Evolutionary conservation across 2,113 vertebrate genomes (phyloP).

Genomic region (Crotophaga sulcirostris): DNA sequence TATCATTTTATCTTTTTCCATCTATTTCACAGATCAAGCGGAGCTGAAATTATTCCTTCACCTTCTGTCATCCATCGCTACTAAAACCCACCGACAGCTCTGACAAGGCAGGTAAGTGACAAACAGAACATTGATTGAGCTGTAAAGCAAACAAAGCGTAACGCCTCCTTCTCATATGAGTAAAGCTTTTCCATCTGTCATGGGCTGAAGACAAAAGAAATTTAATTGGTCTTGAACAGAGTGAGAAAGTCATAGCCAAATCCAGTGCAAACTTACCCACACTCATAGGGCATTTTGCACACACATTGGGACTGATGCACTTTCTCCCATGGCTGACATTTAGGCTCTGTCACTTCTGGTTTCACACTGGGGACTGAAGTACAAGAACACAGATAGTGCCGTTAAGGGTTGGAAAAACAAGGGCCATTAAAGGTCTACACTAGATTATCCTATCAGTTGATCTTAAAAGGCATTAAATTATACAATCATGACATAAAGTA

Average conservation of each 20-base stretch:
- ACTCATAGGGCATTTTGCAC: constrained; percentile 88
- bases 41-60: neutral
- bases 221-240: constrained; percentile 1
- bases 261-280: constrained; percentile 79
- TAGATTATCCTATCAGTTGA: neutral
- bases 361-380: constrained; percentile 46
- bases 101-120: neutral
- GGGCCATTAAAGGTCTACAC: neutral
- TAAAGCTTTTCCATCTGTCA: neutral
- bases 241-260: neutral
- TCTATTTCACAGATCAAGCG: neutral
- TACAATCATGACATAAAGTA: neutral
- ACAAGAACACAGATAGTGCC: neutral
- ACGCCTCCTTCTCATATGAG: neutral
- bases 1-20: constrained; percentile 4
- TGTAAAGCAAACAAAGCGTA: neutral
- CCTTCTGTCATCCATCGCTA: neutral
- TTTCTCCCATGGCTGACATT: constrained; percentile 88
- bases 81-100: neutral
- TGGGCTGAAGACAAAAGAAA: neutral
- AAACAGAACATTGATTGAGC: neutral
- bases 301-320: constrained; percentile 76
- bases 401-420: neutral
- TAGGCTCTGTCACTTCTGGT: constrained; percentile 36
- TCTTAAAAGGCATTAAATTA: neutral